A percentile compares a stretch with the other conserved stretches of the same genome.
Evolutionary conservation across 2,888 invertebrate species (phyloP).

Genomic region (Noctua comes): DNA sequence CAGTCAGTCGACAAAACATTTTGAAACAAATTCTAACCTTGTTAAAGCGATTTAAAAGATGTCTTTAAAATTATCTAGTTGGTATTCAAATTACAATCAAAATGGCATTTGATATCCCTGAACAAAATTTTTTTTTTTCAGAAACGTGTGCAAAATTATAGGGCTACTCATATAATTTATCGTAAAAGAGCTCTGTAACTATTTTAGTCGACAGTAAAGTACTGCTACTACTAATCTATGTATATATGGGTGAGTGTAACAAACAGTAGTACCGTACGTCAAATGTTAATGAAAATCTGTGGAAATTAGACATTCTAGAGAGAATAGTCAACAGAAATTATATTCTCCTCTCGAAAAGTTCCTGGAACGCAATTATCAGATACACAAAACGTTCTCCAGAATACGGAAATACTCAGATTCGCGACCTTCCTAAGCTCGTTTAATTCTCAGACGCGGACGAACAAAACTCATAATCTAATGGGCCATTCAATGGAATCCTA

Average conservation of each 20-base stretch:
- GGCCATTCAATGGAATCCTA: slow-evolving; percentile 28
- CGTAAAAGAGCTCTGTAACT: neutral
- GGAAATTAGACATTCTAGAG: neutral
- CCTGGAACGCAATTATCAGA: slow-evolving; percentile 8
- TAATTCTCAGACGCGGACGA: slow-evolving; percentile 34
- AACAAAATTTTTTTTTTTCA: neutral
- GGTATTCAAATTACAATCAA: neutral
- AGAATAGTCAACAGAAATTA: slow-evolving; percentile 10
- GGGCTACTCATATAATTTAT: too few species aligned
- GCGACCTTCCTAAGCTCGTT: slow-evolving; percentile 21
- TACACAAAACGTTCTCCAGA: slow-evolving; percentile 17
- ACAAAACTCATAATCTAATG: slow-evolving; percentile 22
- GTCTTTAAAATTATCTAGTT: neutral
- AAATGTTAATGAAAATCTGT: neutral
- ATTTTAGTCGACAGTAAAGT: neutral
- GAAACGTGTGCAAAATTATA: neutral
- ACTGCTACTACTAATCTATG: too few species aligned
- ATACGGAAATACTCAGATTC: slow-evolving; percentile 12
- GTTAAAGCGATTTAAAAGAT: neutral
- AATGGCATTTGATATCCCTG: neutral
- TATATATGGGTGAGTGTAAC: neutral
- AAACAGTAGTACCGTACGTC: neutral
- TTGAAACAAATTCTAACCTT: slow-evolving; percentile 3
- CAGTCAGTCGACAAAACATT: slow-evolving; percentile 27
- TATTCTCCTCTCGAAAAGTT: neutral